Percentiles rank a stretch among this genome's conserved stretches.
Conservation (phyloP, 1,140 invertebrate genomes). For the Phortica variegata region DNA sequence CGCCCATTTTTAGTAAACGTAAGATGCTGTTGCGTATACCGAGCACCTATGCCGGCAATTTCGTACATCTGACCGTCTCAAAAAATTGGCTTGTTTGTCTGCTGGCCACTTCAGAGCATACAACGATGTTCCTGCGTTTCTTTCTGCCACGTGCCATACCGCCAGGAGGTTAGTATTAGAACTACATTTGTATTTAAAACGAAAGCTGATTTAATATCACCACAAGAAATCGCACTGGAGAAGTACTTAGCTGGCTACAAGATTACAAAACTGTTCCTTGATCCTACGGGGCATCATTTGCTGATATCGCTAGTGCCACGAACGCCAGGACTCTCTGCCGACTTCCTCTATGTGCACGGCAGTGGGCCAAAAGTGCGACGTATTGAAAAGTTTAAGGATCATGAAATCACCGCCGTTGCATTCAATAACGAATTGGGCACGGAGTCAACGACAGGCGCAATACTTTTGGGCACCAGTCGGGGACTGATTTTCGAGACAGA, state of each 20-base stretch:
- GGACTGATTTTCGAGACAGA: conserved; percentile 92
- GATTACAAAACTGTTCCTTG: conserved; percentile 75
- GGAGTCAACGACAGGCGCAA: conserved; percentile 72
- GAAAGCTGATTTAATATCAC: conserved; percentile 15
- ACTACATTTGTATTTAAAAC: not conserved
- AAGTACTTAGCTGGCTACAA: conserved; percentile 64
- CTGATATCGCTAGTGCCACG: conserved; percentile 72
- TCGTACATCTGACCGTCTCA: conserved; percentile 78
- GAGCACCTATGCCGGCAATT: conserved; percentile 60
- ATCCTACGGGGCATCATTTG: conserved; percentile 83
- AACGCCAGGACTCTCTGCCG: conserved; percentile 65
- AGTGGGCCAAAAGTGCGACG: conserved; percentile 68
- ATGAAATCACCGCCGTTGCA: conserved; percentile 86
- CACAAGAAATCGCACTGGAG: conserved; percentile 63
- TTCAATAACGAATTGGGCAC: conserved; percentile 82
- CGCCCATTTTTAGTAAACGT: conserved; percentile 76
- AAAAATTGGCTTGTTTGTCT: conserved; percentile 82
- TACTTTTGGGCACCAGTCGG: conserved; percentile 85
- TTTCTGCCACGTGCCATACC: conserved; percentile 78
- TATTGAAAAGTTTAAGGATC: conserved; percentile 69
- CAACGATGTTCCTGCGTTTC: conserved; percentile 76
- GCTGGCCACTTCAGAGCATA: conserved; percentile 79
- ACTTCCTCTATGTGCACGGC: conserved; percentile 77
- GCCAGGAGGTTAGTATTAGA: conserved; percentile 67
- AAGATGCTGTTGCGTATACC: conserved; percentile 78